Percentiles rank a stretch among this genome's conserved stretches.
phyloP scores from a whole-genome alignment of 2,797 vertebrate species.

The Chelonia mydas region DNA sequence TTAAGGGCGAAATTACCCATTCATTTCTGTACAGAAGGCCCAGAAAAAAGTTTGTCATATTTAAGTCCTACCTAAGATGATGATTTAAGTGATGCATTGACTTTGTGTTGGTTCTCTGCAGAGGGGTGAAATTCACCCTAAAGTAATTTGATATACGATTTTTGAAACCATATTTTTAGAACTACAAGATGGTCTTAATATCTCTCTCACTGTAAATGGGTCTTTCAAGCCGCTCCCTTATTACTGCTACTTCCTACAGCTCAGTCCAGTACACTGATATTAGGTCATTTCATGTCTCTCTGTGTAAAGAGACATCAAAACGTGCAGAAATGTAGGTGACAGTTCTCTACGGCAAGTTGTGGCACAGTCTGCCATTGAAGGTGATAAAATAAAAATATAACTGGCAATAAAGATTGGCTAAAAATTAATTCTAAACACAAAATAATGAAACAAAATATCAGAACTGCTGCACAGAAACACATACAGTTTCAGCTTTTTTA shows the following conservation, averaged over 20 bases:
- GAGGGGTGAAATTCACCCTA: not conserved
- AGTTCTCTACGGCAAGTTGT: not conserved
- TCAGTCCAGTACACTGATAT: fast-evolving
- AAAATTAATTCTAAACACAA: not conserved
- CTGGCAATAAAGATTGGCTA: not conserved
- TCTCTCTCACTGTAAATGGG: fast-evolving
- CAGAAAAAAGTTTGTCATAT: conserved; percentile 14
- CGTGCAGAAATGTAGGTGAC: not conserved
- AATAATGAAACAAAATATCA: not conserved
- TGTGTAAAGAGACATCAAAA: not conserved
- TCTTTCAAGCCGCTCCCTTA: not conserved
- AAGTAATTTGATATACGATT: not conserved
- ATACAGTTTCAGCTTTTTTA: fast-evolving
- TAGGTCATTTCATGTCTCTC: not conserved
- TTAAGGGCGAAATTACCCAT: conserved; percentile 2
- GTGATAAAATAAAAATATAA: not conserved
- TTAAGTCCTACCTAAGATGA: conserved; percentile 4
- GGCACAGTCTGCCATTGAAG: not conserved
- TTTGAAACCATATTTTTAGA: not conserved
- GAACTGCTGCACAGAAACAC: not conserved
- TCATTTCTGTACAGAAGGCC: not conserved
- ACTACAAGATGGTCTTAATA: not conserved
- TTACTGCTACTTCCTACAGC: not conserved
- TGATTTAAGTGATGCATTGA: not conserved
- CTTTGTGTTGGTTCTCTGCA: not conserved